A percentile compares a stretch with the other conserved stretches of the same genome.
These are phyloP conservation scores for Drosophila nigricruria DNA, from an alignment of 2,888 invertebrate genomes.

Conservation along the genomic window DNA sequence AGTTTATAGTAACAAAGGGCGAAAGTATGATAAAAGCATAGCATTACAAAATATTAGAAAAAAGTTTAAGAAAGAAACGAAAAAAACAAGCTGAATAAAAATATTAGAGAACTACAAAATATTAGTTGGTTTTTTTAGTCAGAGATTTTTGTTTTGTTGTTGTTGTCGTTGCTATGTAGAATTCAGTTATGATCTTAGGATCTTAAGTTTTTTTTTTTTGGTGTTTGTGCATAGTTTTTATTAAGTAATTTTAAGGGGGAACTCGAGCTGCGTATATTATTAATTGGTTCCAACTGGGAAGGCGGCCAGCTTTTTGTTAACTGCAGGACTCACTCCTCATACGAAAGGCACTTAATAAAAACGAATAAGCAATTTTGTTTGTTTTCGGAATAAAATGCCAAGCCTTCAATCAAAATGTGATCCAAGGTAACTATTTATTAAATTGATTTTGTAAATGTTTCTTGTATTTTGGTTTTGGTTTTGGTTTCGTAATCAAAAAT, in stretches of 20 bases:
- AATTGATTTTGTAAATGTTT: slow-evolving; percentile 11
- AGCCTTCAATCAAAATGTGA: slow-evolving; percentile 21
- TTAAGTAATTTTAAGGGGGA: slow-evolving; percentile 16
- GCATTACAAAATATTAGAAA: slow-evolving; percentile 45
- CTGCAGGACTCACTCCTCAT: slow-evolving; percentile 60
- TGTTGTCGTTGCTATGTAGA: slow-evolving; percentile 71
- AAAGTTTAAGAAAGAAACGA: slow-evolving; percentile 23
- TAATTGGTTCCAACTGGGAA: slow-evolving; percentile 34
- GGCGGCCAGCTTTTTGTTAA: slow-evolving; percentile 40
- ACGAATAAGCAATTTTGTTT: slow-evolving; percentile 20
- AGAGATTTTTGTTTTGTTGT: slow-evolving; percentile 19
- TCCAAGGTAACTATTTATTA: slow-evolving; percentile 4
- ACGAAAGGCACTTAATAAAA: slow-evolving; percentile 66
- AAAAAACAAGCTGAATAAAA: slow-evolving; percentile 51
- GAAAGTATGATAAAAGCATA: slow-evolving; percentile 56
- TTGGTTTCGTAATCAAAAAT: slow-evolving; percentile 19
- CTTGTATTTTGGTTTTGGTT: slow-evolving; percentile 15
- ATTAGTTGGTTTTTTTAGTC: slow-evolving; percentile 26
- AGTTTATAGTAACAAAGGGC: slow-evolving; percentile 42
- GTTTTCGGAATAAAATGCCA: slow-evolving; percentile 23
- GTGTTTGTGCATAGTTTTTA: slow-evolving; percentile 37
- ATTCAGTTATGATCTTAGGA: slow-evolving; percentile 57
- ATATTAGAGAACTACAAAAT: slow-evolving; percentile 60
- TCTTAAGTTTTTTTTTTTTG: slow-evolving; percentile 18
- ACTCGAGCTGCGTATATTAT: slow-evolving; percentile 23